Evolutionary conservation across 2,888 invertebrate species (phyloP), one percentile per base, ranked within the genome.

Genomic region (Rugalucina vietnamica): DNA sequence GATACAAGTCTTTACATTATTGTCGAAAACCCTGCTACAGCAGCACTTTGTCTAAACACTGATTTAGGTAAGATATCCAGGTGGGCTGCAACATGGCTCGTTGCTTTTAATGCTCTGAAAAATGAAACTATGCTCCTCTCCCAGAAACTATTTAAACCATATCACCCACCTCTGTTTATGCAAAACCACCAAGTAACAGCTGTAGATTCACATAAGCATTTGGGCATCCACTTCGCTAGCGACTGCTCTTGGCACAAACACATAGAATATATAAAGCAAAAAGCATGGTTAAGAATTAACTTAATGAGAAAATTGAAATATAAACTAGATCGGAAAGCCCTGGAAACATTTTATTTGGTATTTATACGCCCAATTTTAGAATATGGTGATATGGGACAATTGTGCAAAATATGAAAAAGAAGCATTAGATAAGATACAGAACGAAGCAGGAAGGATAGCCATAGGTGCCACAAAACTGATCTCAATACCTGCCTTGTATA

Each of bases 391-490:
- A 37, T 60, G 18, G 32, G 69, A 60, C 32, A 76, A 71, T 34
- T 57, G 71, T 21, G 39, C 60, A 50, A 4, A 32, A 29, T n/a
- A 29, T 18, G 34, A 76, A 34, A 57, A 69, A 5, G 57, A 50
- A 1, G 24, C 32, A 14, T 21, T 80, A 60, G 80, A 80, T 54
- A 65, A 69, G 34, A 32, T 81, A 18, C 54, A 70, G 32, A 34
- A 74, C 32, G 76, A 81, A 29, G 76, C 70, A 3, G 75, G 69
- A 12, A 18, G 50, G 36, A 81, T 81, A 32, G 74, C 75, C 10
- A 76, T 54, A n/a, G 54, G 76, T 84, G 88, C 27, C 91, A 24
- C 57, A 36, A 54, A 75, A 75, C 36, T 36, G 36, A 24, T 75
- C 29, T 75, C 34, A 54, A 21, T 36, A n/a, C 36, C 32, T 24